Evolutionary conservation across 2,113 vertebrate genomes (phyloP), one percentile per base, ranked within the genome.

Genomic region (Numenius arquata): DNA sequence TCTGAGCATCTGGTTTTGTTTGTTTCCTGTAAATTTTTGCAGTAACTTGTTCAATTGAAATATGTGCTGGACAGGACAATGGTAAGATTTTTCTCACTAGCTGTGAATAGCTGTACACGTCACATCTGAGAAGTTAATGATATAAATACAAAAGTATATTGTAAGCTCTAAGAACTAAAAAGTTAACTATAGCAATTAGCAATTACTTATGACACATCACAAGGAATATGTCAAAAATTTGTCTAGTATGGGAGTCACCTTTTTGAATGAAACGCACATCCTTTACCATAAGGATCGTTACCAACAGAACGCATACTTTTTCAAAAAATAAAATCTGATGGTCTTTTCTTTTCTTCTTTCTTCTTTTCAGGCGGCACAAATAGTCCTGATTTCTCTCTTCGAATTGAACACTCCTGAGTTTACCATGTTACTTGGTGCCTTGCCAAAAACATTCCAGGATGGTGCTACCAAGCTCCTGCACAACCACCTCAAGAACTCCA

Each of bases 371-470:
- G 99, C 99, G 40, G 99, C 99, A 70, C 99, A 99, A 96, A 98
- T 99, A 93, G 99, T 99, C 95, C 98, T 99, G 78, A 99, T 99
- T 97, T 98, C 99, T 82, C 98, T 99, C 94, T 99, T 99, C 97
- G 99, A 99, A 98, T 80, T 99, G 97, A 99, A 99, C 96, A 99
- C 99, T 30, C 99, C 99, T 3, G 99, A 99, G 98, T 99, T 99
- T 98, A 99, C 99, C 97, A 99, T 99, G 99, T 98, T 99, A 98
- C 99, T 99, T 97, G 99, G 99, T 96, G 99, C 99, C 77, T 98
- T 99, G 98, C 99, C 99, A 89, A 99, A 99, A 98, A 99, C 99
- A 89, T 99, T 99, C 98, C 99, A 99, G 98, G 99, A 99, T 74
- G 99, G 99, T 95, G 99, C 99, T 98, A 99, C 99, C 97, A 99